phyloP scores from a whole-genome alignment of 2,797 vertebrate genomes.

The Poecilia picta region DNA sequence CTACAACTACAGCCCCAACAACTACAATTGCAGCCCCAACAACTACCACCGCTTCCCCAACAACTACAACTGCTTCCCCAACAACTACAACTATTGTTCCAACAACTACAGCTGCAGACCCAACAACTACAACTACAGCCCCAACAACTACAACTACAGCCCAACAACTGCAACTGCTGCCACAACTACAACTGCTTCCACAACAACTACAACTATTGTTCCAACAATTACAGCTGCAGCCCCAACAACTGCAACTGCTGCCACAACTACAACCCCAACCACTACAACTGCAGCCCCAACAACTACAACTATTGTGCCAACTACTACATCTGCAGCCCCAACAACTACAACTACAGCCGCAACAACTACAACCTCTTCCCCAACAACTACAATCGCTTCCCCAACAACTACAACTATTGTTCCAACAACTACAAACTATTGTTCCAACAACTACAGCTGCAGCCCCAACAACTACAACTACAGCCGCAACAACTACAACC shows the following conservation, averaged over 20 bases:
- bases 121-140: not conserved
- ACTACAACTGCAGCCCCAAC: not conserved
- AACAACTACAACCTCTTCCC: too few relatives aligned
- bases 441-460: not conserved
- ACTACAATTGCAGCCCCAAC: not conserved
- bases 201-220: not conserved
- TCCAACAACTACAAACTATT: too few relatives aligned
- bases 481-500: not conserved
- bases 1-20: not conserved
- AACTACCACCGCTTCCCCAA: not conserved
- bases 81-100: not conserved
- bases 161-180: accelerated
- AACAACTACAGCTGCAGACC: not conserved
- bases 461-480: not conserved
- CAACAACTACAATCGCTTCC: not conserved
- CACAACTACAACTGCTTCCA: too few relatives aligned
- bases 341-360: not conserved
- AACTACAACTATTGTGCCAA: accelerated
- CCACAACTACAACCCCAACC: too few relatives aligned
- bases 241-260: not conserved
- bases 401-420: not conserved
- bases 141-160: not conserved
- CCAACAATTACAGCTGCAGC: not conserved
- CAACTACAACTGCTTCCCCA: not conserved
- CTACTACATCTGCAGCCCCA: not conserved